A percentile compares a stretch with the other conserved stretches of the same genome.
Evolutionary conservation across 1,140 invertebrate species (phyloP).

Genomic region (Achatina immaculata): DNA sequence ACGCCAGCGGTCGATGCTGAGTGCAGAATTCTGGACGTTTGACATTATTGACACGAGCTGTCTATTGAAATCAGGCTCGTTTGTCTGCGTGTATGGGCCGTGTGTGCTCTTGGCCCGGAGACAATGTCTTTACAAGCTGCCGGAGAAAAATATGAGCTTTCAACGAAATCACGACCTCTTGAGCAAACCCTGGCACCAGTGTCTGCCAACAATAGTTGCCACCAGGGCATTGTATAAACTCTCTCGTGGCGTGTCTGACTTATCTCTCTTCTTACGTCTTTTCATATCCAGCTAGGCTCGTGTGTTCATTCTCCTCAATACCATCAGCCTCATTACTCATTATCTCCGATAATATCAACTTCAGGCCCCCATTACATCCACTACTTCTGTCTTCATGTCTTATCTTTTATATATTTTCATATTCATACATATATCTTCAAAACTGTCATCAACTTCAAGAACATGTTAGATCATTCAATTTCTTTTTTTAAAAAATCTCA

Average conservation of each 20-base stretch:
- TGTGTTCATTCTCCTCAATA: background rate
- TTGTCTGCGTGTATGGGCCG: background rate
- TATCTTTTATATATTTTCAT: too few relatives aligned
- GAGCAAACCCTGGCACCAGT: background rate
- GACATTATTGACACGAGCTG: constrained; percentile 25
- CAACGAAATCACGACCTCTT: constrained; percentile 13
- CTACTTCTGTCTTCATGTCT: too few relatives aligned
- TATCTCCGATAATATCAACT: too few relatives aligned
- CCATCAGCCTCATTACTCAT: too few relatives aligned
- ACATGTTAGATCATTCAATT: too few relatives aligned
- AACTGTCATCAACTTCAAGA: too few relatives aligned
- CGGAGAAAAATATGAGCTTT: background rate
- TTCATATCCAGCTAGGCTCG: background rate
- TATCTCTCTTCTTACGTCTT: background rate
- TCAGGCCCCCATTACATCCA: too few relatives aligned
- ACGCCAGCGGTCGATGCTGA: background rate
- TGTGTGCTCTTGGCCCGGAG: background rate
- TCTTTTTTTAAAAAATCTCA: too few relatives aligned
- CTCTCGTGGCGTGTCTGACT: background rate
- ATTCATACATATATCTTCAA: too few relatives aligned
- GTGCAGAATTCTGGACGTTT: constrained; percentile 8
- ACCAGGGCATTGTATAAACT: background rate
- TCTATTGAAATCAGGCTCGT: background rate
- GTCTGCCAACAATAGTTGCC: constrained; percentile 9
- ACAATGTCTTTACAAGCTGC: constrained; percentile 5